Base-by-base conservation (phyloP, 1,140 invertebrate species). In the Holotrichia oblita region DNA sequence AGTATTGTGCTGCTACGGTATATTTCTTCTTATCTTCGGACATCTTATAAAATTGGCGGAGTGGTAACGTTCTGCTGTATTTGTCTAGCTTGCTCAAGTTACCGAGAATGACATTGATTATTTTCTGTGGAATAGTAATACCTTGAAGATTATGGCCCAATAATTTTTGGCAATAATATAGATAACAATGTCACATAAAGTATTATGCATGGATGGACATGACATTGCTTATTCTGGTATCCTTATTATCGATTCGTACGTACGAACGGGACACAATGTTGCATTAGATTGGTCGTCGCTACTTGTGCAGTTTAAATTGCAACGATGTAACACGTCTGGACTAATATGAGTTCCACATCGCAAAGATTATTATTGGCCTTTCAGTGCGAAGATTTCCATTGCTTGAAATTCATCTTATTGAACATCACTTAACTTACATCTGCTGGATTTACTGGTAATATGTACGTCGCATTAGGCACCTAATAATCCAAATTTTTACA, bases 381-480 rank as follows among this genome's bases (percentile, higher is more conserved):
- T n/a, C 8, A 41, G 17, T 14, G 40, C 40, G 17, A 10, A 76
- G 64, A 12, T 72, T 83, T 10, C 76, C 78, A 6, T 78, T 84
- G 48, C 79, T 75, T 12, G 44, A 42, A 10, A 72, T 85, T 20
- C 85, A 86, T 79, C 74, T 85, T n/a, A 82, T 86, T 61, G 85
- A 83, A 8, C 85, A 86, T 86, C 85, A 34, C 82, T 87, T 69
- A 87, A 88, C 0, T 87, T 83, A 0, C 87, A 88, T 76, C 82
- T 27, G 84, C 84, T 14, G 85, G 78, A 40, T 48, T 79, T 44
- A 12, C 55, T 40, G 78, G 73, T 76, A 74, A 48, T 17, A 6
- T 55, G 2, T 0, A 20, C 9, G 6, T 24, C 24, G n/a, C 7
- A 34, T 48, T 48, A 48, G 44, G 7, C 2, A 48, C n/a, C n/a